Base-by-base conservation (phyloP, 2,888 invertebrate genomes). In the Erannis defoliaria region DNA sequence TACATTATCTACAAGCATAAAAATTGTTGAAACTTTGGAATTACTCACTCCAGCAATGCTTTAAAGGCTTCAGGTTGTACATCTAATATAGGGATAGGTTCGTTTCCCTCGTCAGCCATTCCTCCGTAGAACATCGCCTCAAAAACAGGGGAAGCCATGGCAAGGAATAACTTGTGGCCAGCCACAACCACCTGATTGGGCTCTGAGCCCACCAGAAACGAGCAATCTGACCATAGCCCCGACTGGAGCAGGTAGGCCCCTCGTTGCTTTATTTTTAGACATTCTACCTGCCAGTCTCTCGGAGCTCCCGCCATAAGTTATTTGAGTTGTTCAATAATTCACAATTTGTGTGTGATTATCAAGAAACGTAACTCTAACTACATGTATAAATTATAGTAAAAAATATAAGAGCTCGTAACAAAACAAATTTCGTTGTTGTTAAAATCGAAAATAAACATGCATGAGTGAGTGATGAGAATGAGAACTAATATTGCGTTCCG, bases 41-140 rank as follows among this genome's bases (percentile, higher is more conserved):
- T 2, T 12, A 89, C 93, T 91, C 88, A 96, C 94, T 97, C 96
- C 26, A 97, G 85, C 69, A 97, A 90, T 2, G 97, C 96, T 82
- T 95, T 96, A 74, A 97, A 97, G 0, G 97, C 97, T 71, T 97
- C 97, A 3, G 97, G 97, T 81, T 97, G 97, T 1, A 97, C 97
- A 82, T 97, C 97, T 33, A 96, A 93, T 72, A 97, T 97, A 0
- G 95, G 94, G 72, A 97, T 97, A 0, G 97, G 96, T 70, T 95
- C 95, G 65, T 94, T 94, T 50, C 96, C 96, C 76, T 97, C 51
- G 14, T 51, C 97, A 0, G 97, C 95, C 94, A 97, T 95, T 21
- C 96, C 96, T 0, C 97, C 97, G 77, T 94, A 97, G 78, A 97
- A 97, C 97, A 97, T 97, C 0, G 97, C 96, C 78, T 97, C 97